Percentiles rank a stretch among this genome's conserved stretches.
phyloP scores from a whole-genome alignment of 2,797 vertebrate species.

The Esox masquinongy region DNA sequence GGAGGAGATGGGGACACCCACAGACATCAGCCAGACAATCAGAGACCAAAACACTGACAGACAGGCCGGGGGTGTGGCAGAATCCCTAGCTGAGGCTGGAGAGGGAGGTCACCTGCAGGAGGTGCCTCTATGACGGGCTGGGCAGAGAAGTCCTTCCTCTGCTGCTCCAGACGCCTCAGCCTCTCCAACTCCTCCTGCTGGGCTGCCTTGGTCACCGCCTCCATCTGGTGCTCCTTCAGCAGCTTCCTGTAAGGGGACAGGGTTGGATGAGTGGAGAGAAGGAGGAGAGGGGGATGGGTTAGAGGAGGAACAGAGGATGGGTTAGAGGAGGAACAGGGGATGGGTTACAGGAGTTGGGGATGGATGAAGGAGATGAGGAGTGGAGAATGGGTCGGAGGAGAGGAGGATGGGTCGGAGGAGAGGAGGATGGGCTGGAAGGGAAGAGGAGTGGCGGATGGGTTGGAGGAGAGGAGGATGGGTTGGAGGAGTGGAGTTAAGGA shows the following conservation, averaged over 20 bases:
- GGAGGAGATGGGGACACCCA: slow-evolving; percentile 24
- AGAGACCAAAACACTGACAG: too few relatives aligned
- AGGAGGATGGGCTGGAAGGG: neutral
- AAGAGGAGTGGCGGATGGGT: slow-evolving; percentile 6
- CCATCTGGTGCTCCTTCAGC: slow-evolving; percentile 94
- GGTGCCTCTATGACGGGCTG: slow-evolving; percentile 80
- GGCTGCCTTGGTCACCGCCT: slow-evolving; percentile 95
- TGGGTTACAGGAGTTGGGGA: neutral
- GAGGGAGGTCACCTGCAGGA: slow-evolving; percentile 75
- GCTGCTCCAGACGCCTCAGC: slow-evolving; percentile 92
- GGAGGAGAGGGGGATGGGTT: neutral
- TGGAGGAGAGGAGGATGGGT: neutral
- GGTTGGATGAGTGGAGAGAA: slow-evolving; percentile 18
- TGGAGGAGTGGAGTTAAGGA: neutral
- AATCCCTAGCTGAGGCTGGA: neutral
- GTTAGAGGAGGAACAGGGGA: neutral
- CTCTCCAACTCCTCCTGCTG: slow-evolving; percentile 98
- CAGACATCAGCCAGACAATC: too few relatives aligned
- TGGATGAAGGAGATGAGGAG: neutral
- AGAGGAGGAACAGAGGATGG: neutral
- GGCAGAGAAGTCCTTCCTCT: slow-evolving; percentile 90
- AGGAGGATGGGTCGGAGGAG: slow-evolving; percentile 4
- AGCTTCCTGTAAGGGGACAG: slow-evolving; percentile 81
- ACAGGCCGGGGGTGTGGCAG: neutral
- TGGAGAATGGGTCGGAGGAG: neutral